Evolutionary conservation across 2,888 invertebrate genomes (phyloP), one percentile per base, ranked within the genome.

Genomic region (Lithosia quadra): DNA sequence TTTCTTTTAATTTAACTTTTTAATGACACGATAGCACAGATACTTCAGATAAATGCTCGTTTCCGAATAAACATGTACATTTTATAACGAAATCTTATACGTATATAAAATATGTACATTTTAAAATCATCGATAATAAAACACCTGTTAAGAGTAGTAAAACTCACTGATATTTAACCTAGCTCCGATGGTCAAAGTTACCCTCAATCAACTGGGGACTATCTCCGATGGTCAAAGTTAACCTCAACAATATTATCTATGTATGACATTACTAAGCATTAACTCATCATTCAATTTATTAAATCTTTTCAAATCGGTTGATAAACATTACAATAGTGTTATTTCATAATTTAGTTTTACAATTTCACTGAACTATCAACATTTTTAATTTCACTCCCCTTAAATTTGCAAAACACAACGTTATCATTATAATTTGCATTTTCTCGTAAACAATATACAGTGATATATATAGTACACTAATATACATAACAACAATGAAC

Each of bases 371-470:
- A 60, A 65, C 49, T 33, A 58, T 56, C n/a, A 69, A 68, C 66
- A 71, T 78, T 67, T 49, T 71, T 82, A 84, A 78, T 80, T 85
- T 82, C 84, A 84, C 82, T 83, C 84, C 86, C 86, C 79, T 81
- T 90, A 90, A 88, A 89, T 88, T 90, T 84, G 86, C 84, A 83
- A 89, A 90, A 90, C 86, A 87, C 89, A 91, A 91, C 90, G 76
- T 84, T 68, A 79, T 80, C 62, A 76, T 71, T 74, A 82, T 81
- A 85, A 80, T 82, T 77, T 81, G 81, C 80, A 84, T 79, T 81
- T 69, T 71, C 21, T 58, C 61, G 78, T 82, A 85, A 87, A 85
- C 83, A 86, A 86, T 87, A 87, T 72, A 76, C 68, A 77, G 69
- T 77, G 69, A 85, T 84, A 84, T 81, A 86, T 78, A 85, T 79